Evolutionary conservation across 1,140 invertebrate species (phyloP).

Genomic region (Drosophila kanapiae): DNA sequence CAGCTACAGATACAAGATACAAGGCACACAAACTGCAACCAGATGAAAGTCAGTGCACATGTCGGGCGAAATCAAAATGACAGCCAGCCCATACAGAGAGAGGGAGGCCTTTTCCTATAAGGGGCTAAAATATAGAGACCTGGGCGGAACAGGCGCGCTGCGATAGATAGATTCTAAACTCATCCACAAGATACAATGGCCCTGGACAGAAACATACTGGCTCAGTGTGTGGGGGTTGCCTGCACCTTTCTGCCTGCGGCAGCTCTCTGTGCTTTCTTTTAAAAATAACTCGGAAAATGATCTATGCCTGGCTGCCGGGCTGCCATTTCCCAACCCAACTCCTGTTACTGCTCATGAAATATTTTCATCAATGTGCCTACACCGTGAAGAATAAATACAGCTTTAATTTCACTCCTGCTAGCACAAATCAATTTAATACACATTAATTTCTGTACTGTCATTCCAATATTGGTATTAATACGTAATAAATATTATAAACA

Average conservation of each 20-base stretch:
- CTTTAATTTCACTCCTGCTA: neutral
- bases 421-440: neutral
- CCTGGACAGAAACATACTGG: slow-evolving; percentile 1
- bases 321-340: slow-evolving; percentile 20
- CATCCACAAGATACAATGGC: slow-evolving; percentile 57
- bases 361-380: slow-evolving; percentile 69
- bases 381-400: slow-evolving; percentile 1
- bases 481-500: too few species aligned
- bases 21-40: slow-evolving; percentile 46
- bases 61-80: slow-evolving; percentile 75
- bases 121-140: neutral
- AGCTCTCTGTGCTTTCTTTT: slow-evolving; percentile 47
- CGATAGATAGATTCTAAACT: slow-evolving; percentile 45
- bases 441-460: neutral
- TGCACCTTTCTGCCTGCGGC: slow-evolving; percentile 29
- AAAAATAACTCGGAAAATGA: slow-evolving; percentile 72
- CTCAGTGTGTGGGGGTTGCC: slow-evolving; percentile 33
- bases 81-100: slow-evolving; percentile 45
- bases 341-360: slow-evolving; percentile 49
- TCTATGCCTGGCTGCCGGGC: slow-evolving; percentile 62
- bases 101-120: slow-evolving; percentile 16
- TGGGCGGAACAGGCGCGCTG: slow-evolving; percentile 4
- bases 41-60: slow-evolving; percentile 74
- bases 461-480: too few species aligned
- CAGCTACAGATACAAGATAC: slow-evolving; percentile 52